Conservation (phyloP, 1,140 invertebrate species). For the Drosophila punjabiensis region DNA sequence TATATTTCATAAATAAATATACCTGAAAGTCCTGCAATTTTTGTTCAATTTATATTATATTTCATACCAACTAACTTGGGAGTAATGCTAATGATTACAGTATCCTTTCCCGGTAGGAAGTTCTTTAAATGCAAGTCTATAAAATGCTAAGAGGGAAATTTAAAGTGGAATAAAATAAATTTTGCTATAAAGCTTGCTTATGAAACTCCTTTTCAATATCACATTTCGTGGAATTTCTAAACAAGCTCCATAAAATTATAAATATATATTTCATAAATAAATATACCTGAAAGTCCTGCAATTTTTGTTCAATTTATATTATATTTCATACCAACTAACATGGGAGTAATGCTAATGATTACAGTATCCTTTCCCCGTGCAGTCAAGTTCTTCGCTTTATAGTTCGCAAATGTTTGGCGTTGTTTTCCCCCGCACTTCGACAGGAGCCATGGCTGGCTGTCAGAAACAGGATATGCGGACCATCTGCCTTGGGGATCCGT, state of each 20-base stretch:
- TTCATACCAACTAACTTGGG: too few species aligned
- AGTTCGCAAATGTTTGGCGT: conserved; percentile 4
- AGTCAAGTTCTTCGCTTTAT: background rate
- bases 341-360: background rate
- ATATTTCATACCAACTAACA: too few species aligned
- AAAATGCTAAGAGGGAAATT: background rate
- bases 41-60: too few species aligned
- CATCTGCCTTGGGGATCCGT: background rate
- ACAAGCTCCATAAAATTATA: background rate
- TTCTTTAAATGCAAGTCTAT: background rate
- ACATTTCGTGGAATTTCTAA: background rate
- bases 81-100: background rate
- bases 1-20: too few species aligned
- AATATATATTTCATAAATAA: too few species aligned
- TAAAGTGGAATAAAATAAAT: background rate
- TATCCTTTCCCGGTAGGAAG: background rate
- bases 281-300: too few species aligned
- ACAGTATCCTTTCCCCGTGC: background rate
- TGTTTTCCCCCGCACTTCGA: background rate
- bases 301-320: too few species aligned
- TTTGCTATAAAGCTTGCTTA: background rate
- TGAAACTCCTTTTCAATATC: background rate
- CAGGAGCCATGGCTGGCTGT: conserved; percentile 1
- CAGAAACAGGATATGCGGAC: conserved; percentile 19
- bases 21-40: too few species aligned